These are phyloP conservation scores for Syngnathus scovelli DNA, from an alignment of 2,113 vertebrate species.

Conservation along the genomic window DNA sequence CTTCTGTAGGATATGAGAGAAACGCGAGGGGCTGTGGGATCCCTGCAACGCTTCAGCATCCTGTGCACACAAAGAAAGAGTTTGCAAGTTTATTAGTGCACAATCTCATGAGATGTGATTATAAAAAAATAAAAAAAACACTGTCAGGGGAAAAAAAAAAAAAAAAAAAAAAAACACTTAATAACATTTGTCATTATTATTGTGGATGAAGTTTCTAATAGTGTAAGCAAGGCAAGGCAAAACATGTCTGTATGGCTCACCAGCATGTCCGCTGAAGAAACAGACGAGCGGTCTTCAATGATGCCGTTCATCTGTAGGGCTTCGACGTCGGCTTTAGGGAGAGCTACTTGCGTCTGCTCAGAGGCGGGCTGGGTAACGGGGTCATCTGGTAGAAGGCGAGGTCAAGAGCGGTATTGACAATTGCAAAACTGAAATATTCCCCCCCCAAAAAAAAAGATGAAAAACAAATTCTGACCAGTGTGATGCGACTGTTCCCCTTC, in stretches of 20 bases:
- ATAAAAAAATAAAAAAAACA: too few relatives aligned
- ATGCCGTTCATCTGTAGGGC: conserved; percentile 85
- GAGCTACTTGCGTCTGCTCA: conserved; percentile 53
- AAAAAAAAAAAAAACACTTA: too few relatives aligned
- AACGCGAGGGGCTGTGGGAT: conserved; percentile 75
- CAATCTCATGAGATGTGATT: background rate
- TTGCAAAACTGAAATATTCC: too few relatives aligned
- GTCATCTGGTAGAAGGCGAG: conserved; percentile 33
- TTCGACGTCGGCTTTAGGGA: conserved; percentile 61
- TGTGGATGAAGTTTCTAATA: background rate
- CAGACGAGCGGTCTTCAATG: conserved; percentile 84
- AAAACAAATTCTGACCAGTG: conserved; percentile 7
- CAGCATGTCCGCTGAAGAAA: conserved; percentile 90
- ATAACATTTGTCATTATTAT: background rate
- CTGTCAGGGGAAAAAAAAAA: too few relatives aligned
- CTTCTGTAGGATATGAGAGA: conserved; percentile 93
- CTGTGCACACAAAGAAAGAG: conserved; percentile 55
- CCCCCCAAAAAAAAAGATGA: background rate
- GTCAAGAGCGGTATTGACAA: background rate
- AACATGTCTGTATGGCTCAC: conserved; percentile 61
- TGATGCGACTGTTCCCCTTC: conserved; percentile 11
- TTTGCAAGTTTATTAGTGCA: background rate
- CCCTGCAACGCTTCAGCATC: conserved; percentile 79
- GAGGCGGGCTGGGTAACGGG: conserved; percentile 34
- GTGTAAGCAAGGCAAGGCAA: background rate